Evolutionary conservation across 2,113 vertebrate species (phyloP).

Genomic region (Rhadina sibilatrix): DNA sequence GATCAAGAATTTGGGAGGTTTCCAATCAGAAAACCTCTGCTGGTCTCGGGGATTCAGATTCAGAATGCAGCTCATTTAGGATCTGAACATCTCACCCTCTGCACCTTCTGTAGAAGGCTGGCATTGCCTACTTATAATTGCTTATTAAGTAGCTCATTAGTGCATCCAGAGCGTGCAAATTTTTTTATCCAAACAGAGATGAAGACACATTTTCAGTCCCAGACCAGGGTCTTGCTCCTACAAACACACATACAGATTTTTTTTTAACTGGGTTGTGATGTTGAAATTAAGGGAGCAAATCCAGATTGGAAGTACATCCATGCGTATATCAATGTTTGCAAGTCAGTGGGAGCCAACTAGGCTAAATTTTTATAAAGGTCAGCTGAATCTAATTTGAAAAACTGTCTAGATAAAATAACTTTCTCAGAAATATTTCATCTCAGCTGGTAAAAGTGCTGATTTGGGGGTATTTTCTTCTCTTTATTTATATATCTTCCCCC

Average conservation of each 20-base stretch:
- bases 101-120: not conserved
- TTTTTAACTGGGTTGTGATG: not conserved
- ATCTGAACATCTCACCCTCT: not conserved
- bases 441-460: slow-evolving; percentile 22
- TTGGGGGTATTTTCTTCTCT: not conserved
- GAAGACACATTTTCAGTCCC: not conserved
- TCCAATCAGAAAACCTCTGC: not conserved
- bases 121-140: not conserved
- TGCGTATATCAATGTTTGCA: not conserved
- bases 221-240: not conserved
- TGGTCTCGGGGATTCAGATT: not conserved
- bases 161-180: not conserved
- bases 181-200: not conserved
- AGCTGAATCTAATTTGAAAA: not conserved
- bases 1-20: not conserved
- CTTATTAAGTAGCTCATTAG: not conserved
- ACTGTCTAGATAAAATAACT: not conserved
- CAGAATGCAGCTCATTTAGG: not conserved
- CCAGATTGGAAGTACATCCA: not conserved
- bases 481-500: not conserved
- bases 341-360: not conserved
- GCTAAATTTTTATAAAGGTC: not conserved
- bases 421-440: slow-evolving; percentile 1
- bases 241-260: not conserved
- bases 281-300: not conserved